Conservation (phyloP, 2,888 invertebrate species). For the Capitulum mitella region DNA sequence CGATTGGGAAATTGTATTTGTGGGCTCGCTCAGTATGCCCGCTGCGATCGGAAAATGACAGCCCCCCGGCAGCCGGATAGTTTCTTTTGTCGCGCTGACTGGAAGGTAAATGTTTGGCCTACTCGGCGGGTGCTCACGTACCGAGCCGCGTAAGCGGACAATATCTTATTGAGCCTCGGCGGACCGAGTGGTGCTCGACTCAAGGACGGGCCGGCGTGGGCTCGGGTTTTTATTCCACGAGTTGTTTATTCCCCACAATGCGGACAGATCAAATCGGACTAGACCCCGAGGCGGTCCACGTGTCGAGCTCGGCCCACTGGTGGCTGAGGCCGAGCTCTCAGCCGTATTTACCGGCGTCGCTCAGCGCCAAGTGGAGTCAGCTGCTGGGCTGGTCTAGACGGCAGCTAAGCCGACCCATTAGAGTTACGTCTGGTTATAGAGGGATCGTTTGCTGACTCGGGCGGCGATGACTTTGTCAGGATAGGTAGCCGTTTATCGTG, state of each 20-base stretch:
- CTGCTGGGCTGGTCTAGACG: too few species aligned
- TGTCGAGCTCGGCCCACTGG: not conserved
- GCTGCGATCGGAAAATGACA: not conserved
- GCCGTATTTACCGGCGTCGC: too few species aligned
- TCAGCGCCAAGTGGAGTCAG: not conserved
- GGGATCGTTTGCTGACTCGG: too few species aligned
- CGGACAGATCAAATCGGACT: not conserved
- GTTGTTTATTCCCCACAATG: not conserved
- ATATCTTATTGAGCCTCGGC: not conserved
- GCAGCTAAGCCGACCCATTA: too few species aligned
- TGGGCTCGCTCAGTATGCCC: not conserved
- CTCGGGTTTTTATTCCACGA: not conserved
- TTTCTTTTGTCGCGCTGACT: conserved; percentile 3
- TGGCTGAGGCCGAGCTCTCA: not conserved
- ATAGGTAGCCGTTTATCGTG: too few species aligned
- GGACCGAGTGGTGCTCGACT: not conserved
- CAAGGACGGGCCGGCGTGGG: not conserved
- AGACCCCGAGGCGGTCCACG: not conserved
- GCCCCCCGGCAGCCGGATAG: not conserved
- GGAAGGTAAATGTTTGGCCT: conserved; percentile 12
- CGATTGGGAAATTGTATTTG: conserved; percentile 14
- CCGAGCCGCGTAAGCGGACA: not conserved
- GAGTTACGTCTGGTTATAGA: too few species aligned
- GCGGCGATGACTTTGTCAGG: too few species aligned
- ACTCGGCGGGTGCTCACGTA: not conserved